A percentile compares a stretch with the other conserved stretches of the same genome.
Evolutionary conservation across 2,797 vertebrate species (phyloP).

Genomic region (Peromyscus attwateri): DNA sequence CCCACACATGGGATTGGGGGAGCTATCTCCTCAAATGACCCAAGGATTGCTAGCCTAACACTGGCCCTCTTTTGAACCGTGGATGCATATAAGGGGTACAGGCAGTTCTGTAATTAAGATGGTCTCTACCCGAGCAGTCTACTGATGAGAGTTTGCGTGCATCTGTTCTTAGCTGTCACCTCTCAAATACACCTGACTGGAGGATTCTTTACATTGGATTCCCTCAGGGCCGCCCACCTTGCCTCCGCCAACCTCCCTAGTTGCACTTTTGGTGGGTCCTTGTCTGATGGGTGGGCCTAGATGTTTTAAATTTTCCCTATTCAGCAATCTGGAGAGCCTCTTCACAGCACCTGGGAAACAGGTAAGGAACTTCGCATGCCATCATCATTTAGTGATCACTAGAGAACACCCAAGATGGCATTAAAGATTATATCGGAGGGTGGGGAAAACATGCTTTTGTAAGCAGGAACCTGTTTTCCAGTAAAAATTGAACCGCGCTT

Average conservation of each 20-base stretch:
- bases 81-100: rapidly evolving
- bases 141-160: rapidly evolving
- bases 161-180: background rate
- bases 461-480: conserved; percentile 9
- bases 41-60: background rate
- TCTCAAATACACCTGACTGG: background rate
- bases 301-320: background rate
- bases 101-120: too few species aligned
- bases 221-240: background rate
- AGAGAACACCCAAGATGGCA: background rate
- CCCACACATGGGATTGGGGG: background rate
- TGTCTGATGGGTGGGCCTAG: background rate
- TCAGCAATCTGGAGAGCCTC: background rate
- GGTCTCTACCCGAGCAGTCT: background rate
- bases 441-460: background rate
- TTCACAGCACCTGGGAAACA: background rate
- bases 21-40: background rate
- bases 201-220: background rate
- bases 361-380: background rate
- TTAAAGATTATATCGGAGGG: background rate
- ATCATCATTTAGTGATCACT: background rate
- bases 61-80: background rate
- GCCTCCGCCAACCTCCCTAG: background rate
- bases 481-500: background rate
- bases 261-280: background rate